Evolutionary conservation across 1,140 invertebrate species (phyloP), one percentile per base, ranked within the genome.

Genomic region (Magallana gigas): DNA sequence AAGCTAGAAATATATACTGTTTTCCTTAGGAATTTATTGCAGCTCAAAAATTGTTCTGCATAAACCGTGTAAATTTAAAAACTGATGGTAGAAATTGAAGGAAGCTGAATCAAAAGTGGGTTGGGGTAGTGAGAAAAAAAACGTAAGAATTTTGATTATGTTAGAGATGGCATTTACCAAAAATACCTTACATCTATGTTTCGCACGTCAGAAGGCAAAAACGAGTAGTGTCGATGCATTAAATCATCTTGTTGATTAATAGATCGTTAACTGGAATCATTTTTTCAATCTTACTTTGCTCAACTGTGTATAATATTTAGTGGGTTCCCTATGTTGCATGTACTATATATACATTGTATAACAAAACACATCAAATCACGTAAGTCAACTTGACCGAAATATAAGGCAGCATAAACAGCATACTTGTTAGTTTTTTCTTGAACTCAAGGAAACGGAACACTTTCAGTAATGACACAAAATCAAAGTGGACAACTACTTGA

Each of bases 391-490:
- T 48, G 36, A 48, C 36, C 36, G 36, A 48, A 48, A 48, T 48
- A 48, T 29, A 29, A 76, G 29, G 18, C 6, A 76, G 18, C 6
- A 64, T 16, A 64, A 16, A n/a, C 16, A 64, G 16, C 18, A 64
- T 64, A 18, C 18, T 64, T 64, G 60, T 64, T 7, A 14, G 60
- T 9, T 29, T 12, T 76, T 5, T 23, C 36, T 76, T 76, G 36
- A 71, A 71, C 64, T 9, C 11, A 9, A 76, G 68, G 68, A 76
- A 76, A 76, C 68, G 68, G 68, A 12, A 36, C 68, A 29, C 68
- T 76, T 76, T 36, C 23, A 76, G 12, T 76, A 18, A 64, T 16
- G 14, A 16, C 16, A 64, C 60, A 64, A 64, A 64, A 64, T 76
- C 23, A 76, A 29, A 76, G 68, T 76, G 23, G 68, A 76, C 68